These are phyloP conservation scores for Copsychus sechellarum DNA, from an alignment of 2,113 vertebrate species.

Conservation along the genomic window DNA sequence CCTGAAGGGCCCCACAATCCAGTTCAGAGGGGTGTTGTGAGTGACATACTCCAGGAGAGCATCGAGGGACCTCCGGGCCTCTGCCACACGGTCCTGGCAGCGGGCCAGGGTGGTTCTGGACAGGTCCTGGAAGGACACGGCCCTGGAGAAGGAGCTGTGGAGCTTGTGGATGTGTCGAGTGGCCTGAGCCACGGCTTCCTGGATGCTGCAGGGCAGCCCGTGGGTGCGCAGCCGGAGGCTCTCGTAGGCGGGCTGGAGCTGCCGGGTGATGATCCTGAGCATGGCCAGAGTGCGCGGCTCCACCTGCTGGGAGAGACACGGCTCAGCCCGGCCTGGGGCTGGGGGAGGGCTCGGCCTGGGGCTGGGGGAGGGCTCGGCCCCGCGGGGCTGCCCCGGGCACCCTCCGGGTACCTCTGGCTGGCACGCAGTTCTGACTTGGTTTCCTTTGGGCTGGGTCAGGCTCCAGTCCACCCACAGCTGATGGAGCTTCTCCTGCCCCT, in stretches of 20 bases:
- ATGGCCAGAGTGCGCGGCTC: constrained; percentile 75
- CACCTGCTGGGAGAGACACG: constrained; percentile 48
- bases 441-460: constrained; percentile 65
- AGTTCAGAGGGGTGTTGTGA: constrained; percentile 79
- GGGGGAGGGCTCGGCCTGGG: too few species aligned
- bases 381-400: too few species aligned
- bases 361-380: too few species aligned
- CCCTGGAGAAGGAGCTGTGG: constrained; percentile 77
- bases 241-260: constrained; percentile 76
- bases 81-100: constrained; percentile 70
- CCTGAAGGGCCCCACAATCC: constrained; percentile 78
- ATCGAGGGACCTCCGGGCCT: constrained; percentile 83
- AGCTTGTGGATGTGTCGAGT: constrained; percentile 78
- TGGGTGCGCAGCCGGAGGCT: constrained; percentile 81
- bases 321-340: neutral
- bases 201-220: constrained; percentile 84
- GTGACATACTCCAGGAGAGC: constrained; percentile 75
- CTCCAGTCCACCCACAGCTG: constrained; percentile 86
- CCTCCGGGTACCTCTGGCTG: constrained; percentile 59
- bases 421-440: neutral
- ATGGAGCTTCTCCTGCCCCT: constrained; percentile 82
- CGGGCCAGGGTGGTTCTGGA: constrained; percentile 76
- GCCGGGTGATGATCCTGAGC: constrained; percentile 79
- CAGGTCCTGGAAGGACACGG: constrained; percentile 77
- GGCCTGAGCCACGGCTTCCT: constrained; percentile 78